These are phyloP conservation scores for Mobula birostris DNA, from an alignment of 2,113 vertebrate genomes.

Conservation along the genomic window DNA sequence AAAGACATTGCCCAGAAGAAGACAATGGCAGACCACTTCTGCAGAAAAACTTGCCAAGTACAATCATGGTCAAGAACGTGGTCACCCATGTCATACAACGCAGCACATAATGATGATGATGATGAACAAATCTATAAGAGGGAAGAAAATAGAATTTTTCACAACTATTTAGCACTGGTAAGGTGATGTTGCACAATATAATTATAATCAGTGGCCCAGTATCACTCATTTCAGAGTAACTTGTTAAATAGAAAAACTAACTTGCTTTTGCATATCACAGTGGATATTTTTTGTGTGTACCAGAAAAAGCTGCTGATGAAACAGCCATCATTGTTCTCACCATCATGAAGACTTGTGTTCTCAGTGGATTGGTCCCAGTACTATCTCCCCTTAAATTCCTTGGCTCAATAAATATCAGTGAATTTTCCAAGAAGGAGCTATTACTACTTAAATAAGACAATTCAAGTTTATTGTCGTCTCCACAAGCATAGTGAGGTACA, in stretches of 20 bases:
- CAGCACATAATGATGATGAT: no score
- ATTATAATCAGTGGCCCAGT: background rate
- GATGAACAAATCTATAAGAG: background rate
- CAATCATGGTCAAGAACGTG: no score
- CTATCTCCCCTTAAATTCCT: background rate
- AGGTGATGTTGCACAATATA: background rate
- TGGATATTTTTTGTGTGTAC: background rate
- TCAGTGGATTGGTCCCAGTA: background rate
- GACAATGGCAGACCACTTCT: no score
- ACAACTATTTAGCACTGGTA: background rate
- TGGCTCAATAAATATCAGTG: background rate
- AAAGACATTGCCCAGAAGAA: no score
- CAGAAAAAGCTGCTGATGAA: background rate
- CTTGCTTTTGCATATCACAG: background rate
- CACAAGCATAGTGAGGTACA: no score
- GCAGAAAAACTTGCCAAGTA: no score
- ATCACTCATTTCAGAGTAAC: background rate
- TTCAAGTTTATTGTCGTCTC: no score
- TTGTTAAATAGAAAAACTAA: background rate
- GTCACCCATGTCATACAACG: no score
- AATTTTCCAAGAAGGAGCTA: background rate
- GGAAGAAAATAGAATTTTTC: background rate
- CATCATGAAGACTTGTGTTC: background rate
- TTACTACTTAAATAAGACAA: background rate
- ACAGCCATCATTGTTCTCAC: background rate